Evolutionary conservation across 2,113 vertebrate species (phyloP), one percentile per base, ranked within the genome.

Genomic region (Sinocyclocheilus grahami): DNA sequence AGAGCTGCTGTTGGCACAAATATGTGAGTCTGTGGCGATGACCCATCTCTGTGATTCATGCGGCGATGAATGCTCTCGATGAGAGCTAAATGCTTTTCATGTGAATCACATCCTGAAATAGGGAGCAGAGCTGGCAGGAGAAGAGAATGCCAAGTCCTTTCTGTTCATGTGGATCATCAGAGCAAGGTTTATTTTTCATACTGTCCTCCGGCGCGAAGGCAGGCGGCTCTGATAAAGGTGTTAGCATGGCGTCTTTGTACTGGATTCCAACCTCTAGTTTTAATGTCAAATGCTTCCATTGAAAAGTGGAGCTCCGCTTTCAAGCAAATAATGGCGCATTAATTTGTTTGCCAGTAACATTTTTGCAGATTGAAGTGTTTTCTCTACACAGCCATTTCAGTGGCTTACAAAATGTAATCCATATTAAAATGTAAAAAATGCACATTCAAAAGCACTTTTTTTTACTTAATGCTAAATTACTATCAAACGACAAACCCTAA

Each of bases 31-130:
- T 63, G 79, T 67, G n/a, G 67, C 53, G 80, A 82, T 37, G 30
- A 78, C 18, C 58, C 24, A 82, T 51, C n/a, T 75, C n/a, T 14
- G 83, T 85, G 88, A 87, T 87, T 89, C 83, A 89, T 82, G 51
- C 39, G 20, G 60, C 20, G 72, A 85, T 37, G 51, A 78, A 74
- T 76, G 75, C 60, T 48, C 13, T 83, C 33, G 27, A 87, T 24
- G 82, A 81, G 72, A 51, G 30, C 74, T 24, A 74, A 87, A 87
- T 87, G 83, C 72, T 84, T 84, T 83, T 79, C 86, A 76, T 87
- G 42, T 89, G 88, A 87, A 83, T 85, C 83, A 89, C 86, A 55
- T 87, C 83, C 55, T 72, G 63, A 87, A 89, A 89, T 89, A 89
- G 83, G 58, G 60, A 58, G 37, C 22, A 63, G 42, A 85, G 75